Conservation (phyloP, 2,113 vertebrate species). For the Phainopepla nitens region DNA sequence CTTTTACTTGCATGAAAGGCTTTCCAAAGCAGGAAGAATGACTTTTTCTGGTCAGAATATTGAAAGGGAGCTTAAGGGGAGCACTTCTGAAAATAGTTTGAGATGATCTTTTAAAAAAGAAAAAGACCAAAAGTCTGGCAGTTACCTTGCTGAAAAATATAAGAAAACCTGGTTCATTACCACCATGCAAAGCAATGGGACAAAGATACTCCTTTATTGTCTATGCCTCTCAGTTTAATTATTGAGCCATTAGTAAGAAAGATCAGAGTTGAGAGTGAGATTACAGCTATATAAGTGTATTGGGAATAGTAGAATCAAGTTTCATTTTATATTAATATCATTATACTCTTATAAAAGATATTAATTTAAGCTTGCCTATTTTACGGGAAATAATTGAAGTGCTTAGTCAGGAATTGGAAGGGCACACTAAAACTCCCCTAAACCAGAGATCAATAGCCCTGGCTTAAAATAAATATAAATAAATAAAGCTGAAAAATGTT, state of each 20-base stretch:
- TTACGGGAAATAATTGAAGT: slow-evolving; percentile 11
- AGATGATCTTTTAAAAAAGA: neutral
- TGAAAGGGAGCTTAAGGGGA: neutral
- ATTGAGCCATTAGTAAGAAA: slow-evolving; percentile 1
- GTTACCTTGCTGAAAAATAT: neutral
- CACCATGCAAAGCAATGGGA: neutral
- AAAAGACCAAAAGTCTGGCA: neutral
- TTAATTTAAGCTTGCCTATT: neutral
- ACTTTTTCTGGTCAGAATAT: neutral
- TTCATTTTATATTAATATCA: slow-evolving; percentile 13
- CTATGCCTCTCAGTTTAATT: slow-evolving; percentile 1
- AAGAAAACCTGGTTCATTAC: neutral
- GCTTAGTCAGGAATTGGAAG: slow-evolving; percentile 16
- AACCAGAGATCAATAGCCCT: neutral
- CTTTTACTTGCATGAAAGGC: neutral
- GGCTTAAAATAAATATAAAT: neutral
- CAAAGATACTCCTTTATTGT: neutral
- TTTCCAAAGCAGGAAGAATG: neutral
- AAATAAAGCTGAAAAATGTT: neutral
- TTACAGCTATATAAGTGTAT: neutral
- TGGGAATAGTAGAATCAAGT: slow-evolving; percentile 32
- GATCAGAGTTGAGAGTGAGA: neutral
- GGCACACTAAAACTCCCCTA: neutral
- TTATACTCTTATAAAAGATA: neutral
- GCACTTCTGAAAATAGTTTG: neutral